phyloP scores from a whole-genome alignment of 2,888 invertebrate genomes.

The Crepidodera aurea region DNA sequence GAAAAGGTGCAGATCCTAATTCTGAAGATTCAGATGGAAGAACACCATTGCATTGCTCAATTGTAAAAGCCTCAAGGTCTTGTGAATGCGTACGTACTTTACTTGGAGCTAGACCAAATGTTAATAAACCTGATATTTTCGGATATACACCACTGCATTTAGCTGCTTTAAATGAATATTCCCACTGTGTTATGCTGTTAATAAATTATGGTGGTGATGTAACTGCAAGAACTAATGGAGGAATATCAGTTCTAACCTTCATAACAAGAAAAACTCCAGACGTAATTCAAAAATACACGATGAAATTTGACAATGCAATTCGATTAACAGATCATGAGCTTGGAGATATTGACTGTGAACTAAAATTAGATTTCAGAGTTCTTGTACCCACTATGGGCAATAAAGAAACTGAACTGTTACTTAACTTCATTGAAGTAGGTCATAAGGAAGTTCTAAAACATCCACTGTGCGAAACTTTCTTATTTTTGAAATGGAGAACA shows the following conservation, averaged over 20 bases:
- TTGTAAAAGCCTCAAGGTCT: slow-evolving; percentile 77
- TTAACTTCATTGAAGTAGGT: slow-evolving; percentile 81
- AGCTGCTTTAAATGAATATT: slow-evolving; percentile 84
- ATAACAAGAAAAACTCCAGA: slow-evolving; percentile 86
- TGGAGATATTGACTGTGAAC: slow-evolving; percentile 86
- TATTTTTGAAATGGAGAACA: slow-evolving; percentile 83
- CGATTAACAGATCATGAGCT: slow-evolving; percentile 82
- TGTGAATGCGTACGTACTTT: slow-evolving; percentile 75
- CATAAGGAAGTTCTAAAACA: slow-evolving; percentile 82
- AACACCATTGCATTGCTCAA: slow-evolving; percentile 82
- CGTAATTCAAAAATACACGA: slow-evolving; percentile 71
- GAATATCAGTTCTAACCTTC: slow-evolving; percentile 80
- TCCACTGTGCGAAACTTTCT: slow-evolving; percentile 84
- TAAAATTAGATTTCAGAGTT: slow-evolving; percentile 72
- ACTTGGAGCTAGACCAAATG: slow-evolving; percentile 72
- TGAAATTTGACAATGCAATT: slow-evolving; percentile 77
- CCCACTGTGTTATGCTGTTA: slow-evolving; percentile 76
- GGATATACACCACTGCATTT: slow-evolving; percentile 87
- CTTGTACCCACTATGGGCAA: slow-evolving; percentile 71
- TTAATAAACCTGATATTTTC: slow-evolving; percentile 79
- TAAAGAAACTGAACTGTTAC: slow-evolving; percentile 76
- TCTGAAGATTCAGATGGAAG: slow-evolving; percentile 78
- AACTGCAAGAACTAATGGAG: slow-evolving; percentile 81
- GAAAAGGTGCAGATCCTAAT: slow-evolving; percentile 61
- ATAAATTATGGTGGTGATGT: slow-evolving; percentile 83